Evolutionary conservation across 2,113 vertebrate species (phyloP).

Genomic region (Bungarus multicinctus): DNA sequence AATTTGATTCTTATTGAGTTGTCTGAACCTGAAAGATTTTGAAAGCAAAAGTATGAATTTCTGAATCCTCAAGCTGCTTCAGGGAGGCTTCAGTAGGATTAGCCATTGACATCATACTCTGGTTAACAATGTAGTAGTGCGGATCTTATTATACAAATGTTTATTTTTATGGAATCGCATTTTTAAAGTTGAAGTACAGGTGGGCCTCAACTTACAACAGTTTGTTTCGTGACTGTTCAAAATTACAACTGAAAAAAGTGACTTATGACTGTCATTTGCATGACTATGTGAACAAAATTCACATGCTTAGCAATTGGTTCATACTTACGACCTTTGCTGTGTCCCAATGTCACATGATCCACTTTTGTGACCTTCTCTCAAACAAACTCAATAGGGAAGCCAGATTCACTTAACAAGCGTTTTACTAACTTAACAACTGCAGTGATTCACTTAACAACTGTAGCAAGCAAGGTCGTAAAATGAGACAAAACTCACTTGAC

Average conservation of each 20-base stretch:
- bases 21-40: background rate
- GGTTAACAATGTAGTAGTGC: background rate
- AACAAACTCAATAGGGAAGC: background rate
- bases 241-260: background rate
- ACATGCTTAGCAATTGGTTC: background rate
- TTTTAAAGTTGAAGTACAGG: background rate
- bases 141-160: background rate
- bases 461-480: background rate
- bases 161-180: background rate
- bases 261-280: background rate
- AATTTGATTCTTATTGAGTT: constrained; percentile 1
- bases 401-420: background rate
- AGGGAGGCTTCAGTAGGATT: background rate
- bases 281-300: background rate
- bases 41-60: background rate
- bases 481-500: background rate
- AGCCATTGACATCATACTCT: background rate
- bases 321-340: background rate
- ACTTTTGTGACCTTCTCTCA: background rate
- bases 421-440: background rate
- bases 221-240: background rate
- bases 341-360: background rate
- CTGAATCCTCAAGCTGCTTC: background rate
- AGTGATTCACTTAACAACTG: background rate
- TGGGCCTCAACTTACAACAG: background rate